A percentile compares a stretch with the other conserved stretches of the same genome.
phyloP scores from a whole-genome alignment of 2,113 vertebrate genomes.

The Haplotaxodon microlepis region DNA sequence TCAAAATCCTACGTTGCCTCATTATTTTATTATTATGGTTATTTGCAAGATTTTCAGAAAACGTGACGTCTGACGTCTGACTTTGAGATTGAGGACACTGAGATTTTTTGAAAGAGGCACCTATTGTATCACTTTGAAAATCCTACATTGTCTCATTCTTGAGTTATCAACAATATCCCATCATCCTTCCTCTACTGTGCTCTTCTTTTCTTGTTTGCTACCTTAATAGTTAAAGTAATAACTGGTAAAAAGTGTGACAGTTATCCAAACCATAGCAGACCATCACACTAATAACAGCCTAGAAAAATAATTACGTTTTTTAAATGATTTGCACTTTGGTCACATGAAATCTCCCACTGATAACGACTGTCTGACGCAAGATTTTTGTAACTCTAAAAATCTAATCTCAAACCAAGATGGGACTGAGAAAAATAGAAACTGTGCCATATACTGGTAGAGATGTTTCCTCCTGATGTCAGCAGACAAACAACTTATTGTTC shows the following conservation, averaged over 20 bases:
- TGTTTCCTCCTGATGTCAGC: background rate
- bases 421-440: background rate
- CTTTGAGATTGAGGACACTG: background rate
- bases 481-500: background rate
- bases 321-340: background rate
- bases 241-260: background rate
- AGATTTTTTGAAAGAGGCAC: background rate
- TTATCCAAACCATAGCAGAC: background rate
- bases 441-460: background rate
- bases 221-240: background rate
- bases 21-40: background rate
- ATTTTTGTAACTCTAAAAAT: background rate
- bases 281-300: background rate
- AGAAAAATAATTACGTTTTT: background rate
- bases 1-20: background rate
- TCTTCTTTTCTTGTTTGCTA: background rate
- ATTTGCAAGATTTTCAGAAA: background rate
- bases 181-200: background rate
- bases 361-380: background rate
- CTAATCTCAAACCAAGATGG: background rate
- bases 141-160: background rate
- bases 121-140: background rate
- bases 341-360: background rate
- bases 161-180: background rate
- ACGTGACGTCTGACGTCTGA: background rate